phyloP scores from a whole-genome alignment of 2,888 invertebrate species.

The Amblyjoppa proteus region DNA sequence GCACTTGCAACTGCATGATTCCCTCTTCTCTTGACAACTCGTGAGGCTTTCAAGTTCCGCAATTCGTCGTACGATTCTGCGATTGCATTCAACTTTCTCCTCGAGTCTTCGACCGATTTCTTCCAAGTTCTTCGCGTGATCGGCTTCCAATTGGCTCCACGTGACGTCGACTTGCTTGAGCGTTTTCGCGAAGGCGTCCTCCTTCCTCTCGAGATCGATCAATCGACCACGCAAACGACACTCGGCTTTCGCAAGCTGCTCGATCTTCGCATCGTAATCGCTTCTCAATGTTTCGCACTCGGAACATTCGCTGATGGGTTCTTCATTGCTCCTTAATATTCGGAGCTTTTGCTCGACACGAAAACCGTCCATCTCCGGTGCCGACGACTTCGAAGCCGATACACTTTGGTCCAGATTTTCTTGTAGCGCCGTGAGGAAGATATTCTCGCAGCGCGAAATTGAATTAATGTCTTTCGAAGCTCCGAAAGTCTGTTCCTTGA shows the following conservation, averaged over 20 bases:
- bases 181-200: slow-evolving; percentile 73
- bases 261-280: slow-evolving; percentile 84
- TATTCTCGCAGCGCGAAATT: slow-evolving; percentile 51
- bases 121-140: slow-evolving; percentile 70
- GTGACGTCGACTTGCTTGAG: slow-evolving; percentile 73
- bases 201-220: slow-evolving; percentile 72
- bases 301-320: slow-evolving; percentile 84
- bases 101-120: slow-evolving; percentile 70
- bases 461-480: slow-evolving; percentile 12
- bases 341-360: not conserved
- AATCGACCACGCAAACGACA: slow-evolving; percentile 69
- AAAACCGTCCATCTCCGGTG: slow-evolving; percentile 25
- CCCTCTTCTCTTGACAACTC: slow-evolving; percentile 2
- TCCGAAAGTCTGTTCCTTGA: not conserved
- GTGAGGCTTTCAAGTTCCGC: slow-evolving; percentile 30
- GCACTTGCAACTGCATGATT: slow-evolving; percentile 42
- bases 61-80: slow-evolving; percentile 55
- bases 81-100: slow-evolving; percentile 72
- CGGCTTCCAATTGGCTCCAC: slow-evolving; percentile 73
- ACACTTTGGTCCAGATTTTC: slow-evolving; percentile 80
- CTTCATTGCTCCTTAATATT: not conserved
- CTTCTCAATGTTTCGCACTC: slow-evolving; percentile 87
- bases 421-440: slow-evolving; percentile 84
- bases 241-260: slow-evolving; percentile 65
- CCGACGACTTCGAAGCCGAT: slow-evolving; percentile 30